Base-by-base conservation (phyloP, 35 echinoderm and acorn worm species). In the Eucidaris tribuloides region DNA sequence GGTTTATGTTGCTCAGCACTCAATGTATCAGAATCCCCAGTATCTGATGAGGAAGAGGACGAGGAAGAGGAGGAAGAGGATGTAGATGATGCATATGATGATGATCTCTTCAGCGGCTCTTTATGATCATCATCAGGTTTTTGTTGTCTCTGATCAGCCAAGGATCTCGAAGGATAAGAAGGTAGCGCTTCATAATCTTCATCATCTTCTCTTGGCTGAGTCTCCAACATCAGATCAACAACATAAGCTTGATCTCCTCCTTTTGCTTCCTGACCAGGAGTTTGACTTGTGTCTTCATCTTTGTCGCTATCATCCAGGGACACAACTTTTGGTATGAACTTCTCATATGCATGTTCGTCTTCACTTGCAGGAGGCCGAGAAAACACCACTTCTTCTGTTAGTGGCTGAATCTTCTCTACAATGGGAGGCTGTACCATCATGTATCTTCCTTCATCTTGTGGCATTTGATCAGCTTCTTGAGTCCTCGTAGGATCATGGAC, bases 141-240 rank as follows among this genome's bases (percentile, higher is more conserved):
- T 64, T 3, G 13, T 28, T 64, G 61, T 7, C 17, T 64, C n/a
- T n/a, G 37, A 64, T 44, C 68, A 42, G 34, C 37, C 68, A 74
- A 44, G 30, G n/a, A n/a, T n/a, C n/a, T n/a, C n/a, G n/a, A n/a
- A n/a, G n/a, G n/a, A n/a, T n/a, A n/a, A n/a, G n/a, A n/a, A n/a
- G n/a, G n/a, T n/a, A n/a, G n/a, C n/a, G n/a, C n/a, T n/a, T n/a
- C n/a, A n/a, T n/a, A n/a, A n/a, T n/a, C n/a, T 41, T 74, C 19
- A 74, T 44, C 38, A 74, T 43, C 68, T 23, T 74, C 7, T 35
- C 29, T 74, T 18, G 68, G 68, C 11, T 33, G 68, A 35, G 11
- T 74, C 68, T 74, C 68, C 68, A 74, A 40, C 68, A 74, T 74
- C 68, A 74, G 28, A 25, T 74, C 35, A 2, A 44, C 68, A 44